Percentiles rank a stretch among this genome's conserved stretches.
Evolutionary conservation across 2,797 vertebrate genomes (phyloP).

Genomic region (Eutrigla gurnardus): DNA sequence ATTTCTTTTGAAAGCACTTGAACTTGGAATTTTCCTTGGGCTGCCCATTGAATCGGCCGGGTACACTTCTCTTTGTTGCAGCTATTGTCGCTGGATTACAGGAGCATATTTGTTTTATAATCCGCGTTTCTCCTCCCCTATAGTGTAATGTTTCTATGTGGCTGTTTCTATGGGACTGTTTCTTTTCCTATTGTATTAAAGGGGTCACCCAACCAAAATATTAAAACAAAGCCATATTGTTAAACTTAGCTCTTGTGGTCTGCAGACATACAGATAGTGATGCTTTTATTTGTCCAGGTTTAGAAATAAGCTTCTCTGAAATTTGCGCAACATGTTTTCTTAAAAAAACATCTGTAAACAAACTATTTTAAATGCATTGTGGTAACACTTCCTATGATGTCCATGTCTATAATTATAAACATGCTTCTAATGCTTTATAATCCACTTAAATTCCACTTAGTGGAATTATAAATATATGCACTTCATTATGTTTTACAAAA

Average conservation of each 20-base stretch:
- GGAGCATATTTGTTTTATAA: slow-evolving; percentile 60
- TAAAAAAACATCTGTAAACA: no score
- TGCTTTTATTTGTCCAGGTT: no score
- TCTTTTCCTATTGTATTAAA: slow-evolving; percentile 28
- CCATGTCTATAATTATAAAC: no score
- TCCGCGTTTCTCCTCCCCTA: slow-evolving; percentile 31
- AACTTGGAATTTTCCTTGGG: slow-evolving; percentile 75
- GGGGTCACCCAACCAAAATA: not conserved
- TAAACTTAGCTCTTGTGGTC: not conserved
- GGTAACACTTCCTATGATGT: no score
- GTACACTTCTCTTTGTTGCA: slow-evolving; percentile 45
- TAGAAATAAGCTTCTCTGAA: no score
- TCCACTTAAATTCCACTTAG: no score
- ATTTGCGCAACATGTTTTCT: no score
- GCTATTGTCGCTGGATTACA: slow-evolving; percentile 64
- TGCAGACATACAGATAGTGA: no score
- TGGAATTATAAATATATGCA: no score
- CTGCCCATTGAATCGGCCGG: slow-evolving; percentile 40
- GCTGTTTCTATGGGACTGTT: slow-evolving; percentile 36
- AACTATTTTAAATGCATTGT: no score
- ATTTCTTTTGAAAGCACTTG: slow-evolving; percentile 73
- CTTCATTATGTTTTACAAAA: no score
- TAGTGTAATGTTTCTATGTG: slow-evolving; percentile 27
- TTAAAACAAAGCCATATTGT: not conserved
- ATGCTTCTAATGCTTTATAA: no score